Percentiles rank a stretch among this genome's conserved stretches.
These are phyloP conservation scores for Micrasema minimum DNA, from an alignment of 1,140 invertebrate species.

Conservation along the genomic window DNA sequence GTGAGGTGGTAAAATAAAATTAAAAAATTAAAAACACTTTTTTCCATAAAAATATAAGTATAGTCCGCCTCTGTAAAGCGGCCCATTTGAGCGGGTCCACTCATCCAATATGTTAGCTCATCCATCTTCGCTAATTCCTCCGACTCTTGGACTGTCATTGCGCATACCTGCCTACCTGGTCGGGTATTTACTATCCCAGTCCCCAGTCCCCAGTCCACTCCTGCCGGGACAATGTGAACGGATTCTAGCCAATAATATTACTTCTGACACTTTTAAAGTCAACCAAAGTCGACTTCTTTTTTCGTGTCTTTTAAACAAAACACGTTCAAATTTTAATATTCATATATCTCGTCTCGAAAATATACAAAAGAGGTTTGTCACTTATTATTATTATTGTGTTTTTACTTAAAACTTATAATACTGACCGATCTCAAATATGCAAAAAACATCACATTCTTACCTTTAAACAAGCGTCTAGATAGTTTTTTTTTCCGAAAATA, in stretches of 20 bases:
- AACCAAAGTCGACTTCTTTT: neutral
- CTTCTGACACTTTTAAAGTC: constrained; percentile 14
- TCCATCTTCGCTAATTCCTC: constrained; percentile 55
- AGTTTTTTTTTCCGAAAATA: too few relatives aligned
- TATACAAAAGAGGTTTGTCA: too few relatives aligned
- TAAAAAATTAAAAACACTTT: too few relatives aligned
- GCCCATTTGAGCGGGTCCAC: constrained; percentile 47
- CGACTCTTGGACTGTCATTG: constrained; percentile 48
- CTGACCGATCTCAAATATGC: too few relatives aligned
- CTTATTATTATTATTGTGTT: too few relatives aligned
- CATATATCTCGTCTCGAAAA: too few relatives aligned
- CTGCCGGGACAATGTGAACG: constrained; percentile 37
- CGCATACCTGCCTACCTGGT: constrained; percentile 47
- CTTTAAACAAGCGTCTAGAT: too few relatives aligned
- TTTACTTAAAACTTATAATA: too few relatives aligned
- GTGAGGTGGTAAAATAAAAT: too few relatives aligned
- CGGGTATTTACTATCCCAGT: neutral
- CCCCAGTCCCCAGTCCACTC: neutral
- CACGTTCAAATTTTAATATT: too few relatives aligned
- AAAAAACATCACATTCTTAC: too few relatives aligned
- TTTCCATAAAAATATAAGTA: too few relatives aligned
- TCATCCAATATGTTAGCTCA: constrained; percentile 52
- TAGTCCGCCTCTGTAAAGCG: constrained; percentile 21
- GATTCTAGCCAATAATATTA: constrained; percentile 30
- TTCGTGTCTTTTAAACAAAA: constrained; percentile 1